A percentile compares a stretch with the other conserved stretches of the same genome.
phyloP scores from a whole-genome alignment of 2,797 vertebrate species.

The Zalophus californianus region DNA sequence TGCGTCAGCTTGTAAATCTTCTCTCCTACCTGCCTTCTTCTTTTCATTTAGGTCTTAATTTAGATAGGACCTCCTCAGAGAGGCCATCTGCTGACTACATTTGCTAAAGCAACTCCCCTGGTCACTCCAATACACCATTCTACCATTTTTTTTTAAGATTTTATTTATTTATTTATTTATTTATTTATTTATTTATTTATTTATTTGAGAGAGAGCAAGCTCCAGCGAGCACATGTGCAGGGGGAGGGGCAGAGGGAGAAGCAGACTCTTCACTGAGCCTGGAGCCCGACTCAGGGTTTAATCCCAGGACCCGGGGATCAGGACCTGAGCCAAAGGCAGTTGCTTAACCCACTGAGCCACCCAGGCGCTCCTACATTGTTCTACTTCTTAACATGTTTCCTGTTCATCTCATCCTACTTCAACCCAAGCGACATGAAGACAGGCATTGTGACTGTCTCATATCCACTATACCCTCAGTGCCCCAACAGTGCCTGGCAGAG shows the following conservation, averaged over 20 bases:
- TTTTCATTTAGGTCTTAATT: constrained; percentile 1
- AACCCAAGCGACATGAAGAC: neutral
- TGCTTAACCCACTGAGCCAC: neutral
- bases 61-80: neutral
- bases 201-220: neutral
- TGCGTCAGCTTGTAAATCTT: neutral
- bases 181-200: neutral
- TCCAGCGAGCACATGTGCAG: neutral
- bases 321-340: neutral
- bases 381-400: neutral
- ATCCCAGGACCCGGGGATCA: neutral
- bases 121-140: neutral
- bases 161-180: neutral
- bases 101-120: neutral
- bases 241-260: neutral
- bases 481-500: neutral
- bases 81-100: neutral
- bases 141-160: neutral
- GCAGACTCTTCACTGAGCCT: neutral
- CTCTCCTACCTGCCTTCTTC: neutral
- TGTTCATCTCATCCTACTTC: neutral
- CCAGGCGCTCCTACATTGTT: neutral
- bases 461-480: neutral
- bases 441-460: neutral
- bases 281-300: neutral